phyloP scores from a whole-genome alignment of 2,888 invertebrate species.

The Meteorus cinctellus region DNA sequence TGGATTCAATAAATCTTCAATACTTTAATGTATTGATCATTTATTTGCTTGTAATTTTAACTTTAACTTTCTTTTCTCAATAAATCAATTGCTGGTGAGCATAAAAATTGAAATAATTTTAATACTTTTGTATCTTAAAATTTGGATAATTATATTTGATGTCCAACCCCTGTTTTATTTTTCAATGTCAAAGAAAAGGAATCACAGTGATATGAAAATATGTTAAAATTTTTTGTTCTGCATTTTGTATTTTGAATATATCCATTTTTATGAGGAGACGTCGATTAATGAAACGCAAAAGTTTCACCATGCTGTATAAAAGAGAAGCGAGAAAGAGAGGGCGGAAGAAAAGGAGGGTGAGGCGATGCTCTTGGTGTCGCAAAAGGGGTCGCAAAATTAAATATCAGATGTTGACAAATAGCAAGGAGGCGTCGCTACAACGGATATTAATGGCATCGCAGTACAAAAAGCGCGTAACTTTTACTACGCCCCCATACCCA shows the following conservation, averaged over 20 bases:
- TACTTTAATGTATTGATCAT: no score
- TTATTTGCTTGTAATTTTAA: no score
- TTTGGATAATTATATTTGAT: no score
- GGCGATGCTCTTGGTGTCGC: conserved; percentile 48
- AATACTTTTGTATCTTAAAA: neutral
- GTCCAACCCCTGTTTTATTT: no score
- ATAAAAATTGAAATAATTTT: no score
- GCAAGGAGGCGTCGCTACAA: conserved; percentile 71
- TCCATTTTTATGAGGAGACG: conserved; percentile 16
- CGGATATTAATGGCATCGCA: conserved; percentile 72
- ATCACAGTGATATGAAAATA: no score
- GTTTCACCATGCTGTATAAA: conserved; percentile 23
- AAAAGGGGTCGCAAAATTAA: conserved; percentile 71
- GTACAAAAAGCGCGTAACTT: conserved; percentile 70
- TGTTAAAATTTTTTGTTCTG: neutral
- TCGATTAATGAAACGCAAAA: conserved; percentile 42
- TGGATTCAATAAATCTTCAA: no score
- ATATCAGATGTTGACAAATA: conserved; percentile 74
- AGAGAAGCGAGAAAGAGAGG: conserved; percentile 3
- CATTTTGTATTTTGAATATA: neutral
- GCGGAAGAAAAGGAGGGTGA: neutral
- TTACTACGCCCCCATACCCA: conserved; percentile 48
- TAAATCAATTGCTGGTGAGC: no score
- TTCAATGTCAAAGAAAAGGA: no score
- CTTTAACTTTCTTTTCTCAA: no score